Base-by-base conservation (phyloP, 2,888 invertebrate genomes). In the Euproctis similis region DNA sequence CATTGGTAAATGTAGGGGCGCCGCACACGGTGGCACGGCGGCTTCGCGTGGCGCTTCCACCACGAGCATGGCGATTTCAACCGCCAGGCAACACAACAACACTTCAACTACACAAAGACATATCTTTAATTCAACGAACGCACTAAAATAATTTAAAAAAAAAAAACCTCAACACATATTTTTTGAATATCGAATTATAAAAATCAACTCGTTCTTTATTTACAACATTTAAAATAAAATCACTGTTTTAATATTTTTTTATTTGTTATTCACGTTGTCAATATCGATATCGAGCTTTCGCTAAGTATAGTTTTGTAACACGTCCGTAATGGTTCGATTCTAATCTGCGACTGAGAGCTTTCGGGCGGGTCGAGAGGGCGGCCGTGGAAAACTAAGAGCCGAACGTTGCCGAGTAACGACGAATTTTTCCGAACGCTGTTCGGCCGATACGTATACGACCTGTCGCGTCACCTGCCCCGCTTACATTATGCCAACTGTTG, bases 41-140 rank as follows among this genome's bases (percentile, higher is more conserved):
- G 90, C 89, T 84, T 91, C 92, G 70, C 89, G 88, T 59, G 89
- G 88, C 61, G 90, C 82, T 87, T 91, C 90, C 77, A 91, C 91
- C 66, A 92, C 87, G 74, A 92, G 90, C 92, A 92, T 92, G 74
- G 87, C 87, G 77, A 86, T 72, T 74, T 68, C 76, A 70, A 61
- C 62, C 51, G 53, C 62, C 72, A 53, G 71, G 61, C 63, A 67
- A 59, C 59, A 61, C 75, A 72, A 75, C 52, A n/a, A 14, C 14
- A 14, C 14, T 14, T 14, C 6, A 14, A 14, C 6, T 4, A 14
- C 14, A 14, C 14, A 59, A 61, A 58, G n/a, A n/a, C n/a, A n/a
- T n/a, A n/a, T n/a, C n/a, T n/a, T n/a, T n/a, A n/a, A n/a, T n/a
- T n/a, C n/a, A n/a, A n/a, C 59, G 35, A 48, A 30, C 32, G 28